Evolutionary conservation across 1,140 invertebrate species (phyloP).

Genomic region (Drosophila aff.): DNA sequence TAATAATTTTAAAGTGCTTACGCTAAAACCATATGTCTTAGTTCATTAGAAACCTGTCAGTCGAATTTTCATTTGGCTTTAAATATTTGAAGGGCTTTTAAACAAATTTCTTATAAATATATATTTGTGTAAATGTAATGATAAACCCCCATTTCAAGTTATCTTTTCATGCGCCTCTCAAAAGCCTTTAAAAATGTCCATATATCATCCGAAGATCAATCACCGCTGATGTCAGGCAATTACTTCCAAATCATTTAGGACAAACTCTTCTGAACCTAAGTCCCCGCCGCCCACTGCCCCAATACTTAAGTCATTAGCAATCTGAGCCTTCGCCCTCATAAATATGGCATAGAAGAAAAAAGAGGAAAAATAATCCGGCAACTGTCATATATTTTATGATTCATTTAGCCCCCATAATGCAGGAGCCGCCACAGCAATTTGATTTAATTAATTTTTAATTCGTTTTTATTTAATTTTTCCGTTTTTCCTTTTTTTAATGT

Average conservation of each 20-base stretch:
- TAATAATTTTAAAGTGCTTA: no score
- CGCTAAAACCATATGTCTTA: no score
- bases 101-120: no score
- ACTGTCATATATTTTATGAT: conserved; percentile 71
- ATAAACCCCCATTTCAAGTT: neutral
- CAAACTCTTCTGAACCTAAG: conserved; percentile 20
- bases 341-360: conserved; percentile 24
- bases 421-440: conserved; percentile 62
- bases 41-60: neutral
- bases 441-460: conserved; percentile 82
- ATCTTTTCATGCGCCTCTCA: neutral
- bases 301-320: conserved; percentile 62
- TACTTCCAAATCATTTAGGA: conserved; percentile 70
- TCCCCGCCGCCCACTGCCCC: conserved; percentile 9
- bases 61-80: neutral
- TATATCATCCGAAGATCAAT: conserved; percentile 68
- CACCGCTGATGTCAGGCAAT: conserved; percentile 57
- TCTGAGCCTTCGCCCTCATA: conserved; percentile 54
- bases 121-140: no score
- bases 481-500: conserved; percentile 22
- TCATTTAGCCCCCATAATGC: conserved; percentile 61
- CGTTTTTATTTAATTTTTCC: conserved; percentile 73
- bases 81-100: neutral
- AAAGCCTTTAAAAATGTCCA: conserved; percentile 10
- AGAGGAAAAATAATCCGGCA: conserved; percentile 35